Percentiles rank a stretch among this genome's conserved stretches.
Evolutionary conservation across 1,140 invertebrate genomes (phyloP).

Genomic region (Rhagoletis pomonella): DNA sequence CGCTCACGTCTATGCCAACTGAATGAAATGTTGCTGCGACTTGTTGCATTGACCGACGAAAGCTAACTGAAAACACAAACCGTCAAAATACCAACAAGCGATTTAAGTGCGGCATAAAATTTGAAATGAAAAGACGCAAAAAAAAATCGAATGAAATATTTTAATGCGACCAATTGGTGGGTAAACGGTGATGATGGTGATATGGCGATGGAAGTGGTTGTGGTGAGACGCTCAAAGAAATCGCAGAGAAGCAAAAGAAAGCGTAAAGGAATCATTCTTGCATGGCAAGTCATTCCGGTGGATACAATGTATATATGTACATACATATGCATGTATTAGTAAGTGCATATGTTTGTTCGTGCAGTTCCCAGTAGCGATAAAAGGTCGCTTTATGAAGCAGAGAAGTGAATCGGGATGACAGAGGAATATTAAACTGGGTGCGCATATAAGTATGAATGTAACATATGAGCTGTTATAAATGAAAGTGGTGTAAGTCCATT

Average conservation of each 20-base stretch:
- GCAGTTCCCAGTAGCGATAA: too few species aligned
- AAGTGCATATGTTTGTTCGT: too few species aligned
- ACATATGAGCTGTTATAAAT: too few species aligned
- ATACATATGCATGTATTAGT: too few species aligned
- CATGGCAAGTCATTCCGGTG: neutral
- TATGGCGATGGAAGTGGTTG: neutral
- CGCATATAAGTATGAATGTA: too few species aligned
- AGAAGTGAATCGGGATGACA: too few species aligned
- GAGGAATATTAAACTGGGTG: too few species aligned
- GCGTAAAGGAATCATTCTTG: constrained; percentile 19
- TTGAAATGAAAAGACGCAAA: constrained; percentile 3
- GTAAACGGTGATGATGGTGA: neutral
- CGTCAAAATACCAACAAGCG: neutral
- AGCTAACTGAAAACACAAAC: constrained; percentile 31
- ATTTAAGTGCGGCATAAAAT: constrained; percentile 6
- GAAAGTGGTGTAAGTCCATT: too few species aligned
- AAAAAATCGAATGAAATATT: constrained; percentile 3
- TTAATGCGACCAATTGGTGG: neutral
- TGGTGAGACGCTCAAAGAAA: neutral
- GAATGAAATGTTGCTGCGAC: constrained; percentile 17
- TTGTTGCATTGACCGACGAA: constrained; percentile 51
- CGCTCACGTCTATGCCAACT: neutral
- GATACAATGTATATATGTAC: too few species aligned
- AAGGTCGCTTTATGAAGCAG: too few species aligned
- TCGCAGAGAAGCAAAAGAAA: constrained; percentile 2